phyloP scores from a whole-genome alignment of 2,888 invertebrate species.

The Pocota personata region DNA sequence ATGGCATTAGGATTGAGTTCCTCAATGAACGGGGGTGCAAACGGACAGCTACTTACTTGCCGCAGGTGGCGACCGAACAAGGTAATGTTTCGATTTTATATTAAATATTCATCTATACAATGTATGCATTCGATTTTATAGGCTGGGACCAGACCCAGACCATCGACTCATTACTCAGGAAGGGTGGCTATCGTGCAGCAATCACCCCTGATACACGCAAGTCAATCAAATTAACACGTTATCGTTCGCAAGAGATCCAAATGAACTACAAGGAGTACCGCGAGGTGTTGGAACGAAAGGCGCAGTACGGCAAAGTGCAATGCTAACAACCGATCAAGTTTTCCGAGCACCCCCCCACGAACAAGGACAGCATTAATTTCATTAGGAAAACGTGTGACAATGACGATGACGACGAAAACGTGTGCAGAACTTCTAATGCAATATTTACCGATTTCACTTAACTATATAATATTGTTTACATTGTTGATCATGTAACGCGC shows the following conservation, averaged over 20 bases:
- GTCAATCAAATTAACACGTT: constrained; percentile 96
- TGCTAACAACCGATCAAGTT: constrained; percentile 79
- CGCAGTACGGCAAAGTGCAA: constrained; percentile 81
- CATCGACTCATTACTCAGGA: constrained; percentile 97
- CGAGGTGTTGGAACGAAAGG: constrained; percentile 80
- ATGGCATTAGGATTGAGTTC: constrained; percentile 99
- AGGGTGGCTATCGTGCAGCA: constrained; percentile 96
- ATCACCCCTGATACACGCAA: constrained; percentile 95
- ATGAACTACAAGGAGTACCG: constrained; percentile 93
- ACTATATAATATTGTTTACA: constrained; percentile 55
- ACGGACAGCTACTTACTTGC: constrained; percentile 98
- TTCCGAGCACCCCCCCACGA: constrained; percentile 31
- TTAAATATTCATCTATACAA: neutral
- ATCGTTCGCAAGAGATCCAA: constrained; percentile 97
- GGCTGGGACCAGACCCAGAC: constrained; percentile 99
- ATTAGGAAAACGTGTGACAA: neutral
- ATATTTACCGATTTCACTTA: constrained; percentile 69
- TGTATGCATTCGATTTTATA: constrained; percentile 81
- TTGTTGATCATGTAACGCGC: constrained; percentile 47
- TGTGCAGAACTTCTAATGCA: constrained; percentile 58
- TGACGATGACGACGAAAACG: constrained; percentile 5
- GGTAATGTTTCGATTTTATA: constrained; percentile 84
- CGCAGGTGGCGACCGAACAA: constrained; percentile 99
- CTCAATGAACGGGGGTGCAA: constrained; percentile 95
- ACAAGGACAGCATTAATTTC: constrained; percentile 25